These are phyloP conservation scores for Monopis laevigella DNA, from an alignment of 2,888 invertebrate species.

Conservation along the genomic window DNA sequence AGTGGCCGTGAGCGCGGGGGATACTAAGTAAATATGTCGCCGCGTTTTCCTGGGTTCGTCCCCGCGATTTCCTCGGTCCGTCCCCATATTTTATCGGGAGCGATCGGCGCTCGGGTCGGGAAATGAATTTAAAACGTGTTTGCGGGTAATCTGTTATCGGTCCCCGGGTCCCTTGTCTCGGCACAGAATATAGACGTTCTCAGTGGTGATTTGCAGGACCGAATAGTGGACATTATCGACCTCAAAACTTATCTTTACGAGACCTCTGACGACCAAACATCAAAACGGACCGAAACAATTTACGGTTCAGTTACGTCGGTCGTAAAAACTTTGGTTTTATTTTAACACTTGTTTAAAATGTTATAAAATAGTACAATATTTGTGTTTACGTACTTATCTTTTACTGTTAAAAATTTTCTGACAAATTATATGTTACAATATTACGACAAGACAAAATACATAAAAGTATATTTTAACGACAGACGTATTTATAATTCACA, in stretches of 20 bases:
- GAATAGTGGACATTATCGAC: slow-evolving; percentile 10
- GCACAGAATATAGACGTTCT: slow-evolving; percentile 57
- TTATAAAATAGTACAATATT: too few relatives aligned
- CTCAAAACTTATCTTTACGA: slow-evolving; percentile 11
- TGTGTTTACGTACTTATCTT: too few relatives aligned
- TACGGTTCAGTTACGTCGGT: slow-evolving; percentile 2
- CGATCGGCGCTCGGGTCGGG: slow-evolving; percentile 65
- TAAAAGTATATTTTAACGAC: neutral
- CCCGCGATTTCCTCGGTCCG: slow-evolving; percentile 24
- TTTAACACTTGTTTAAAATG: too few relatives aligned
- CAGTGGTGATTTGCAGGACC: slow-evolving; percentile 2
- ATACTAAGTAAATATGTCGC: slow-evolving; percentile 66
- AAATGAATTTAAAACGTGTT: slow-evolving; percentile 68
- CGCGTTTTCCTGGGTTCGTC: slow-evolving; percentile 36
- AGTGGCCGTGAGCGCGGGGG: slow-evolving; percentile 56
- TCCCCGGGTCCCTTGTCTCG: slow-evolving; percentile 51
- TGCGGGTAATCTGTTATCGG: slow-evolving; percentile 69
- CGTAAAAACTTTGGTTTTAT: too few relatives aligned
- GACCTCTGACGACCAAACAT: slow-evolving; percentile 3
- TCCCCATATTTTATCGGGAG: slow-evolving; percentile 66
- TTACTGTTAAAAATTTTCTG: too few relatives aligned
- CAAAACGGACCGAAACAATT: slow-evolving; percentile 4
- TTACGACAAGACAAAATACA: neutral
- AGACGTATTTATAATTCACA: too few relatives aligned
- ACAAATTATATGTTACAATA: neutral